These are phyloP conservation scores for Mus spretus DNA, from an alignment of 2,797 vertebrate species.

Conservation along the genomic window DNA sequence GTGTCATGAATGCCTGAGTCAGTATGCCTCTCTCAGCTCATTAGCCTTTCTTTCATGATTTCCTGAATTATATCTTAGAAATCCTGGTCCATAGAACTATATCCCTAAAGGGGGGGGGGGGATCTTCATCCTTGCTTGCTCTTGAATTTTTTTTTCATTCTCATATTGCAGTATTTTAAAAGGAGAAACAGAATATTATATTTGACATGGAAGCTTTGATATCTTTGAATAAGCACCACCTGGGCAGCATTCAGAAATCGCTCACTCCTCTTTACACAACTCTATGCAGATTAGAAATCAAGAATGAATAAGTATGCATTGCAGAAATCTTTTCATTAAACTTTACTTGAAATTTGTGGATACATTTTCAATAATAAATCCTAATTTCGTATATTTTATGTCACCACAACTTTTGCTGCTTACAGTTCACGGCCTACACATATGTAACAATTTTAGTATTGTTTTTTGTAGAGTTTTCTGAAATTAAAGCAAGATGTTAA, in stretches of 20 bases:
- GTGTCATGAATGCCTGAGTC: slow-evolving; percentile 9
- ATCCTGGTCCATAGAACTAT: neutral
- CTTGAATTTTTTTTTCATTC: slow-evolving; percentile 46
- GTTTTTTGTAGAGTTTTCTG: slow-evolving; percentile 69
- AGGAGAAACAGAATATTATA: neutral
- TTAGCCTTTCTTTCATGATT: slow-evolving; percentile 11
- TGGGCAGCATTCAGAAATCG: neutral
- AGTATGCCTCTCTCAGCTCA: neutral
- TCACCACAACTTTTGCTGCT: neutral
- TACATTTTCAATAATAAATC: slow-evolving; percentile 52
- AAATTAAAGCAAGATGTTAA: slow-evolving; percentile 69
- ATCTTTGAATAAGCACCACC: neutral
- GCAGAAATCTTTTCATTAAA: slow-evolving; percentile 32
- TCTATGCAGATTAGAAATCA: slow-evolving; percentile 47
- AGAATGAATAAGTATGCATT: slow-evolving; percentile 14
- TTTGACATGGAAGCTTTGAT: neutral
- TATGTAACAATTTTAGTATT: slow-evolving; percentile 67
- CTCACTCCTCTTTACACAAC: neutral
- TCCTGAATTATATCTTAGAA: neutral
- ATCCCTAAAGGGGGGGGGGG: neutral
- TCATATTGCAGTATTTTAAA: neutral
- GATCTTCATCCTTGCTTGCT: neutral
- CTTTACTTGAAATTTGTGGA: slow-evolving; percentile 18
- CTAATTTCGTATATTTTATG: slow-evolving; percentile 28
- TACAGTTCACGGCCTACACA: slow-evolving; percentile 38